Evolutionary conservation across 2,888 invertebrate species (phyloP), one percentile per base, ranked within the genome.

Genomic region (Pemphredon lugubris): DNA sequence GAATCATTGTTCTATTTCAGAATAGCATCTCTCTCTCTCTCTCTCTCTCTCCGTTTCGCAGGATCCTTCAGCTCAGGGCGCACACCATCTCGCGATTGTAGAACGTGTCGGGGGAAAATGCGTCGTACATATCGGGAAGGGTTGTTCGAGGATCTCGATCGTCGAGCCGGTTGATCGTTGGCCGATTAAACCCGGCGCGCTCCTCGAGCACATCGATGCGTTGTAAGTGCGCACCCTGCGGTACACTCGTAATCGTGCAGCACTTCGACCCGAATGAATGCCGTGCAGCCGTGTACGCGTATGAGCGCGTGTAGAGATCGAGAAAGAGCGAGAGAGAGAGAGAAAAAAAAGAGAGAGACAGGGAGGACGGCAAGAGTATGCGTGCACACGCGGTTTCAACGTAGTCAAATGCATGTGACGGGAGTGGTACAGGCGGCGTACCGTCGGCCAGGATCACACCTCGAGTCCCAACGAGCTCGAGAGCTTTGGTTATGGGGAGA

Each of bases 391-490:
- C 44, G 55, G 55, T 39, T 61, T 39, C 53, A 50, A 54, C 66
- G 20, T 42, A 69, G 64, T 40, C 58, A 57, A 45, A 66, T 65
- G 44, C 54, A 57, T 68, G 47, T 51, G 73, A 51, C 44, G 64
- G 48, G 53, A 48, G 51, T n/a, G n/a, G n/a, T 63, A 55, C 69
- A 54, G 37, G 30, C 59, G 42, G 48, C 54, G 47, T 39, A 44
- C 30, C n/a, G 71, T 67, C 54, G 65, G 57, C 45, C 70, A 45
- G 71, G 75, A 81, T 83, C 83, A 76, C 83, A 84, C 84, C 78
- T 84, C 75, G 71, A 51, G 67, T 53, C 68, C 63, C 54, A 60
- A 57, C 57, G 26, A 63, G 59, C 37, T 21, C 53, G 58, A 48
- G 39, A 64, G 53, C 64, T 75, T 64, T 55, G 59, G 53, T 13